Base-by-base conservation (phyloP, 2,888 invertebrate genomes). In the Stenoptilia bipunctidactyla region DNA sequence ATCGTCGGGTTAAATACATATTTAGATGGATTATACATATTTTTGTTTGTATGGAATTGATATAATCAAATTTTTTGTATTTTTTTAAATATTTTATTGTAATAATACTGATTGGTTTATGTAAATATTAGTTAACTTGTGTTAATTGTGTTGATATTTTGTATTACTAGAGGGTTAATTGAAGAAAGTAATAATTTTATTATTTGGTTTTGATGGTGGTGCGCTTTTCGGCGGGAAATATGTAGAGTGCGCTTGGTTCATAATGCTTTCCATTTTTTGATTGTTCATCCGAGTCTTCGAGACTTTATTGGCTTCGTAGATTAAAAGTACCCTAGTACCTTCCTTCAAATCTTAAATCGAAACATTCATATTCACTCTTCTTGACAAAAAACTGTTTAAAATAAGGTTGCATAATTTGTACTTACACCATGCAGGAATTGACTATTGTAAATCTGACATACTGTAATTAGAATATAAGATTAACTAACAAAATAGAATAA, bases 41-140 rank as follows among this genome's bases (percentile, higher is more conserved):
- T 30, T 25, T 30, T 30, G 9, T 30, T 12, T n/a, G 9, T 30
- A 30, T n/a, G 4, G n/a, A 30, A 8, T 30, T 30, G 30, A 30
- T 30, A n/a, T 27, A 27, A 25, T n/a, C n/a, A 30, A 30, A n/a
- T 8, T 30, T 34, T 36, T 47, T 43, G 39, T 34, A 39, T 38
- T 20, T 36, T 25, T 46, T 44, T 38, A 39, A 35, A 40, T 39
- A 20, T 37, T 15, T 37, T 39, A 20, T 20, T 20, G 8, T 20
- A 8, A 20, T 20, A n/a, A 39, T n/a, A n/a, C n/a, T n/a, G 41
- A 44, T 47, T 33, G 41, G 41, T 43, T 51, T 47, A 37, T 63
- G 61, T 65, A 61, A 51, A 61, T 63, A 60, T 52, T 58, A 61
- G 53, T 55, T 56, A 53, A 46, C 47, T 50, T 47, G 5, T 30